Evolutionary conservation across 2,113 vertebrate genomes (phyloP), one percentile per base, ranked within the genome.

Genomic region (Thamnaconus septentrionalis): DNA sequence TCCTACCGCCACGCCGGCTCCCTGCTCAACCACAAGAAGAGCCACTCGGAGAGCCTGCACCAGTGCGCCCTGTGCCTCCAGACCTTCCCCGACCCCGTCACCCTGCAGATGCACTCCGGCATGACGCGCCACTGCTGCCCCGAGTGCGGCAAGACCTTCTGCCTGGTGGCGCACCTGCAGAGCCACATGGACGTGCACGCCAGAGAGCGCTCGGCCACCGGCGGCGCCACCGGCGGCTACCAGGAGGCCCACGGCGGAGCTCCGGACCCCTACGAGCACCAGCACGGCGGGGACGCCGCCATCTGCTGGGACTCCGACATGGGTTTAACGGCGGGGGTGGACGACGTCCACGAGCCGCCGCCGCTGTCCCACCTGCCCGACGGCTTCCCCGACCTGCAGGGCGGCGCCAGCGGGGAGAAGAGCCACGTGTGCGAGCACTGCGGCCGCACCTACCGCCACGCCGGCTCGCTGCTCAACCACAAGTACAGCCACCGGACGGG

Each of bases 1-100:
- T 92, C 92, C 11, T 94, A 94, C 86, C 90, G 91, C 71, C 93
- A 94, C 8, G 91, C 93, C 0, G 91, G 92, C 43, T 93, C 92
- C 11, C 92, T 94, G 47, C 92, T 94, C 60, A 94, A 94, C 83
- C 93, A 94, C 75, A 93, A 92, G 77, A 93, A 93, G 73, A 92
- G 89, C 0, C 93, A 94, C 76, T 91, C 89, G 0, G 87, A 90
- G 10, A 92, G 85, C 75, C 89, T 93, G 64, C 92, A 94, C 74
- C 85, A 89, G 67, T 94, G 93, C 57, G 79, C 87, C 47, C 78
- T 91, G 60, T 94, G 93, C 83, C 89, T 92, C 48, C 93, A 93
- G 88, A 91, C 91, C 2, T 94, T 93, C 73, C 89, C 89, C 4
- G 90, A 94, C 59, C 85, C 91, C 7, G 56, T 91, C 60, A 83